phyloP scores from a whole-genome alignment of 2,797 vertebrate species.

The Carcharodon carcharias region DNA sequence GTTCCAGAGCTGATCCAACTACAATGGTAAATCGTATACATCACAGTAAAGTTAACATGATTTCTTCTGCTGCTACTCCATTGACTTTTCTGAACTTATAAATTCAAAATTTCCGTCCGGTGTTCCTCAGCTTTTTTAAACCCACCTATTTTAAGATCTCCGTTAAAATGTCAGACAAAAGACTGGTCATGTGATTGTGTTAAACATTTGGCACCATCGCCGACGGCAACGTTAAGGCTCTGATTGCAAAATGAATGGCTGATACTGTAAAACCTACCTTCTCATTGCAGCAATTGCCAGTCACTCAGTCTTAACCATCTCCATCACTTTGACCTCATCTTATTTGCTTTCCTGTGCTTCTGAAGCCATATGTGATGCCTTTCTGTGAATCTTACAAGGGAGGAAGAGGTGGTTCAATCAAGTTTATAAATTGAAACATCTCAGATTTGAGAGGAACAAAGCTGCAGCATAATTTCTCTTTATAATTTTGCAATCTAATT shows the following conservation, averaged over 20 bases:
- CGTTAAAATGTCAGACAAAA: neutral
- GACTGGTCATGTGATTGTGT: neutral
- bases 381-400: neutral
- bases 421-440: neutral
- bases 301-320: neutral
- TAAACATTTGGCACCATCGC: neutral
- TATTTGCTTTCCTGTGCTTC: neutral
- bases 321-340: neutral
- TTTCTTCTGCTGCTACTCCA: neutral
- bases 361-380: neutral
- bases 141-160: neutral
- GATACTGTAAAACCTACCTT: neutral
- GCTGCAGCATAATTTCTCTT: neutral
- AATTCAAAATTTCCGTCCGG: neutral
- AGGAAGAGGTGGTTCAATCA: neutral
- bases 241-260: neutral
- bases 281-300: neutral
- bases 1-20: neutral
- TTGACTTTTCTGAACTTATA: neutral
- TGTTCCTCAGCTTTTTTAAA: neutral
- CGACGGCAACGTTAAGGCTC: no score
- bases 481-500: neutral
- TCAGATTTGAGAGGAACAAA: neutral
- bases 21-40: neutral
- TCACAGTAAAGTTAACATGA: neutral